These are phyloP conservation scores for Dendrocopos noguchii DNA, from an alignment of 2,113 vertebrate genomes.

Conservation along the genomic window DNA sequence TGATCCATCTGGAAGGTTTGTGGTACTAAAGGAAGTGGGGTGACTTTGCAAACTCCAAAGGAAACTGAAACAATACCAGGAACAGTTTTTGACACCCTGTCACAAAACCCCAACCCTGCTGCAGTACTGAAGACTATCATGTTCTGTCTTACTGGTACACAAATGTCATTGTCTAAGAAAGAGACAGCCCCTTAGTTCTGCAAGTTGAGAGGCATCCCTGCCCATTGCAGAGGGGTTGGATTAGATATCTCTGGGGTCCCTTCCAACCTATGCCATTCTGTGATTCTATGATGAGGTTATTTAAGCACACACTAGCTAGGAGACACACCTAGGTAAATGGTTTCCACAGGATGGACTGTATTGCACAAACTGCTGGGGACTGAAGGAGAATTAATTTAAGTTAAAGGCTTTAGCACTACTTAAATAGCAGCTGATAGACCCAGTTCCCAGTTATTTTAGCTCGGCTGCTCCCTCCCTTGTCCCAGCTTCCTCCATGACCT, in stretches of 20 bases:
- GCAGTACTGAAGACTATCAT: background rate
- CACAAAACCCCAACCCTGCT: background rate
- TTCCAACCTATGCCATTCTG: too few relatives aligned
- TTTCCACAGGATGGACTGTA: background rate
- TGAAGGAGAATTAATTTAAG: background rate
- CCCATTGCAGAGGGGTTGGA: too few relatives aligned
- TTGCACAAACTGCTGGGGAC: background rate
- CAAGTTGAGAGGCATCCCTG: background rate
- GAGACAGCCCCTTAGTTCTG: background rate
- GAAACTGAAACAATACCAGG: slow-evolving; percentile 31
- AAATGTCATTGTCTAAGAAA: background rate
- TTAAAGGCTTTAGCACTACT: background rate
- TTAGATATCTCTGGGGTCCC: too few relatives aligned
- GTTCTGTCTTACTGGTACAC: background rate
- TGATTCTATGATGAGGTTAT: background rate
- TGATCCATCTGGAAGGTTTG: background rate
- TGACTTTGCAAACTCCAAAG: background rate
- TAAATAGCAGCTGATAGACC: background rate
- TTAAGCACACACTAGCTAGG: background rate
- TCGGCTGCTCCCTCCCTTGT: background rate
- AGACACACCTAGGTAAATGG: background rate
- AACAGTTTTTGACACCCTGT: background rate
- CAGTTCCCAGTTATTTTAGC: background rate
- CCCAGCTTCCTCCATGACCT: background rate
- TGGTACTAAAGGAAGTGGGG: background rate